Evolutionary conservation across 2,113 vertebrate genomes (phyloP).

Genomic region (Oceanodroma tethys): DNA sequence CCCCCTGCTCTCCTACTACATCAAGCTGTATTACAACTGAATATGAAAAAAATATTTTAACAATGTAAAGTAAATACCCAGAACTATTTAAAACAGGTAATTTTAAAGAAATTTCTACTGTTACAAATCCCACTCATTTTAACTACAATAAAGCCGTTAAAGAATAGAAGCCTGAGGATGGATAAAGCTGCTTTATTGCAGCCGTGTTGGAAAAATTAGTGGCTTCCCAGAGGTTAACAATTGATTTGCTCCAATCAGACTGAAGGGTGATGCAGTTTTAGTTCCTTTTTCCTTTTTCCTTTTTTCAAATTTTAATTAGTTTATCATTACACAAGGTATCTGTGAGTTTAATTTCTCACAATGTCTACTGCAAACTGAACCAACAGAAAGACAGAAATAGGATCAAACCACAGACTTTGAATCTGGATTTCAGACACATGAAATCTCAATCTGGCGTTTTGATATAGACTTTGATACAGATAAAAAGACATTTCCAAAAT

Average conservation of each 20-base stretch:
- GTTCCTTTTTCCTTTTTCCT: neutral
- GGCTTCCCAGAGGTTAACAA: neutral
- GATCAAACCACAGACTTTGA: neutral
- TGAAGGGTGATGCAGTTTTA: neutral
- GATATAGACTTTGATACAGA: neutral
- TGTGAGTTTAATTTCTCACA: neutral
- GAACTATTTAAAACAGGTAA: neutral
- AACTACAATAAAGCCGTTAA: neutral
- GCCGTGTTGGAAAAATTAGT: neutral
- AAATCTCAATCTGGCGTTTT: neutral
- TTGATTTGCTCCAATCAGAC: neutral
- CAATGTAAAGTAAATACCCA: neutral
- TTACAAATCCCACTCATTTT: neutral
- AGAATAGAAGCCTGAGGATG: neutral
- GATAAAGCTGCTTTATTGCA: neutral
- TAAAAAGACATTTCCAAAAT: slow-evolving; percentile 2
- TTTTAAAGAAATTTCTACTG: neutral
- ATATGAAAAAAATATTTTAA: neutral
- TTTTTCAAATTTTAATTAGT: neutral
- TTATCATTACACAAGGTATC: neutral
- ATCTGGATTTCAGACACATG: neutral
- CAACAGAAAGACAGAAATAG: slow-evolving; percentile 14
- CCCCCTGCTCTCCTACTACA: neutral
- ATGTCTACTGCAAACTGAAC: neutral
- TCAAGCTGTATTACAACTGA: neutral